Evolutionary conservation across 2,888 invertebrate species (phyloP).

Genomic region (Rhingia campestris): DNA sequence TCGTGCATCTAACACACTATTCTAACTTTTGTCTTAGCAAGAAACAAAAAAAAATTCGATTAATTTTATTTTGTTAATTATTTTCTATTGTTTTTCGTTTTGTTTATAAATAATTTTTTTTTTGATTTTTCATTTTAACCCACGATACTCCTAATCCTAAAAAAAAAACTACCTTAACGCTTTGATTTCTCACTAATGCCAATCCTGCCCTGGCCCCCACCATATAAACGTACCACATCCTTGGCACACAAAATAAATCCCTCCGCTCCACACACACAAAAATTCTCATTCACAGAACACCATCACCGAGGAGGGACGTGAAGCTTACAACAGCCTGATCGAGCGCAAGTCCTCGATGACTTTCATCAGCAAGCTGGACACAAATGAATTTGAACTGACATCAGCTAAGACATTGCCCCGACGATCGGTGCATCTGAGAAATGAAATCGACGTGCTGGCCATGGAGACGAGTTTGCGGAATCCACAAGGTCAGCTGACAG

Average conservation of each 20-base stretch:
- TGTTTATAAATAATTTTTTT: conserved; percentile 77
- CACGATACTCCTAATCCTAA: conserved; percentile 76
- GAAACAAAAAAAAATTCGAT: conserved; percentile 40
- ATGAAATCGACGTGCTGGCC: conserved; percentile 72
- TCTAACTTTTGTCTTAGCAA: conserved; percentile 35
- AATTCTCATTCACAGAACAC: conserved; percentile 86
- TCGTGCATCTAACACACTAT: conserved; percentile 43
- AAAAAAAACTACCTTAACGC: conserved; percentile 69
- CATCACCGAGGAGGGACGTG: conserved; percentile 93
- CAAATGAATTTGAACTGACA: conserved; percentile 80
- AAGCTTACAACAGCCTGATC: conserved; percentile 96
- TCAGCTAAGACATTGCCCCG: conserved; percentile 80
- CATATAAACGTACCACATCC: conserved; percentile 49
- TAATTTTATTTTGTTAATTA: conserved; percentile 76
- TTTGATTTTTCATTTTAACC: conserved; percentile 75
- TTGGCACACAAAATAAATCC: conserved; percentile 59
- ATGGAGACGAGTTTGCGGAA: conserved; percentile 60
- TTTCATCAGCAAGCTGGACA: conserved; percentile 79
- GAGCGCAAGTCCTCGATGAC: conserved; percentile 86
- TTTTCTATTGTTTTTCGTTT: conserved; percentile 75
- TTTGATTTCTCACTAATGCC: conserved; percentile 75
- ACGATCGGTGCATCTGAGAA: conserved; percentile 76
- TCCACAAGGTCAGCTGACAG: conserved; percentile 72
- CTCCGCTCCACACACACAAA: conserved; percentile 68
- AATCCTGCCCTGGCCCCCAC: conserved; percentile 55